These are phyloP conservation scores for Encarsia formosa DNA, from an alignment of 2,888 invertebrate species.

Conservation along the genomic window DNA sequence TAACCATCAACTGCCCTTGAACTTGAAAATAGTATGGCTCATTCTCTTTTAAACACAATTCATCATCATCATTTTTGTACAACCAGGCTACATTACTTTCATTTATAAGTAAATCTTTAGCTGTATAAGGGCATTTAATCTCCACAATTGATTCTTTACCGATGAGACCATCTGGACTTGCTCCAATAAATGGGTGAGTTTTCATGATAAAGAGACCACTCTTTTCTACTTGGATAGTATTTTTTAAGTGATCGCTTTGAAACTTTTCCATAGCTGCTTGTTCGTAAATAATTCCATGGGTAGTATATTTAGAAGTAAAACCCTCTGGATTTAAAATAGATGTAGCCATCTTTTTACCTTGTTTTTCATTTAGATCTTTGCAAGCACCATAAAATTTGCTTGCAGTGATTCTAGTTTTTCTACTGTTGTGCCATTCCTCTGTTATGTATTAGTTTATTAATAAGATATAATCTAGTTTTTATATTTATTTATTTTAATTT, in stretches of 20 bases:
- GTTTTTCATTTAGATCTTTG: background rate
- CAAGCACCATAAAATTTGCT: constrained; percentile 8
- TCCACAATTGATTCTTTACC: constrained; percentile 18
- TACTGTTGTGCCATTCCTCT: background rate
- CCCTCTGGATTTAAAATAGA: background rate
- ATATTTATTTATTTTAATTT: no score
- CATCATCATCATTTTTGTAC: background rate
- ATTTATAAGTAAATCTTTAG: background rate
- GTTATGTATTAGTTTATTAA: no score
- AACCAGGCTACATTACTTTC: constrained; percentile 9
- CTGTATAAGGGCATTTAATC: constrained; percentile 20
- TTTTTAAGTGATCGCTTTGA: background rate
- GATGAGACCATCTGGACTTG: constrained; percentile 25
- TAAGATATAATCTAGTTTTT: no score
- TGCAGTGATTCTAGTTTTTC: constrained; percentile 1
- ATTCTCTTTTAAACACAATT: constrained; percentile 19
- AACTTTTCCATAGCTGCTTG: constrained; percentile 3
- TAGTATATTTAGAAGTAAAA: constrained; percentile 2
- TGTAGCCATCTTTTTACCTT: background rate
- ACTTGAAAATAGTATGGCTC: constrained; percentile 30
- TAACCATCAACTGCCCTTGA: constrained; percentile 30
- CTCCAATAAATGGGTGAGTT: constrained; percentile 18
- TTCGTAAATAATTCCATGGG: constrained; percentile 4
- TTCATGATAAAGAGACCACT: constrained; percentile 24
- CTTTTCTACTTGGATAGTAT: background rate